Evolutionary conservation across 2,113 vertebrate genomes (phyloP), one percentile per base, ranked within the genome.

Genomic region (Poeciliopsis prolifica): DNA sequence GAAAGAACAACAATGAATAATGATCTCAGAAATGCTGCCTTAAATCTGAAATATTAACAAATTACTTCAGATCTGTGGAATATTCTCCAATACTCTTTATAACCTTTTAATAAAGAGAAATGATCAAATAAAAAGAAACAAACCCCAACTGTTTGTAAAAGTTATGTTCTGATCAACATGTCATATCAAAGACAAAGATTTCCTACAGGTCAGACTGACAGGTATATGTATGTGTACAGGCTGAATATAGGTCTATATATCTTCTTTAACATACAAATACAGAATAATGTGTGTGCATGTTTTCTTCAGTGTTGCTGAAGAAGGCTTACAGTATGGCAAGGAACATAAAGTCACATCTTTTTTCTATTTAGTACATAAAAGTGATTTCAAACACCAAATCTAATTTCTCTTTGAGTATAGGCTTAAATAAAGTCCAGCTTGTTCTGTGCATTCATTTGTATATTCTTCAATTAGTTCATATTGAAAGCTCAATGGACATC

Each of bases 91-190:
- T 15, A 81, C 35, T 48, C 40, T 60, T 51, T 13, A 61, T 1
- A 48, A 15, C 65, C 72, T 12, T 65, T 65, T n/a, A 31, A 81
- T 66, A 51, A 77, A 81, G 82, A 92, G 69, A 66, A 72, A 87
- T 71, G 74, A 81, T 68, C 61, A 78, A 76, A 77, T 62, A 22
- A 35, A 80, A 40, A 88, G 71, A 90, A 70, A 91, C 71, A 86
- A 72, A 92, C 76, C 80, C 66, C 51, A 70, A 37, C 86, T 91
- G 90, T 77, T 87, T 86, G 78, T 71, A 88, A 91, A 81, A 87
- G 54, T 66, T 83, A 70, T 30, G 73, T 61, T 69, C 51, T 61
- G 65, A 83, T 77, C 29, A 65, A 79, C 74, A 48, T 19, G 44
- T 77, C 42, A 75, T 74, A 70, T 87, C 74, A 77, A 80, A 81